These are phyloP conservation scores for Cardinalis cardinalis DNA, from an alignment of 2,113 vertebrate species.

Conservation along the genomic window DNA sequence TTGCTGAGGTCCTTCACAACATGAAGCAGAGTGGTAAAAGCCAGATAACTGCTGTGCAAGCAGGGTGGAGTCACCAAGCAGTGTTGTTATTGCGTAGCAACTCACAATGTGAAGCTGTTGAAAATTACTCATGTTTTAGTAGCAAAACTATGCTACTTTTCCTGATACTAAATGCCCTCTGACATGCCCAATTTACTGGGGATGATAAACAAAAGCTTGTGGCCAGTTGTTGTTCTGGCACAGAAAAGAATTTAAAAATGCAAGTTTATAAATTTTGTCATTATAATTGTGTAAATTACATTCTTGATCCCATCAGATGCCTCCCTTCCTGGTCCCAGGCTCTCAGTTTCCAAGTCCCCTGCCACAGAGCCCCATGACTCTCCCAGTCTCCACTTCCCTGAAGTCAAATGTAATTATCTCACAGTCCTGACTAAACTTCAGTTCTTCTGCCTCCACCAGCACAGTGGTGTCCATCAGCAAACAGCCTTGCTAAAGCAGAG, in stretches of 20 bases:
- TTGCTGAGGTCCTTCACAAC: not conserved
- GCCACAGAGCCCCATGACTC: not conserved
- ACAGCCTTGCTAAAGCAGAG: not conserved
- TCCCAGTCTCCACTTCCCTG: not conserved
- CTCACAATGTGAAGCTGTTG: not conserved
- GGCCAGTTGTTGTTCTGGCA: not conserved
- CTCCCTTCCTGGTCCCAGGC: not conserved
- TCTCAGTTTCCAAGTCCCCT: not conserved
- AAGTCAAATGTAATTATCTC: not conserved
- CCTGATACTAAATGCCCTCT: not conserved
- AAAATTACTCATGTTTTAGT: slow-evolving; percentile 12
- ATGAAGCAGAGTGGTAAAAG: not conserved
- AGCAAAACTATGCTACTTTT: not conserved
- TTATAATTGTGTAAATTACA: not conserved
- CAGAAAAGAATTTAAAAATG: not conserved
- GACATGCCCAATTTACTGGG: not conserved
- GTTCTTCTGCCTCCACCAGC: not conserved
- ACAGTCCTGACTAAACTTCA: not conserved
- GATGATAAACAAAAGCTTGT: not conserved
- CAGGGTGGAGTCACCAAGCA: not conserved
- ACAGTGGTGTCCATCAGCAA: not conserved
- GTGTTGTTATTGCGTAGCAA: not conserved
- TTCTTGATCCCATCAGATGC: not conserved
- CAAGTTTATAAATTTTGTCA: not conserved
- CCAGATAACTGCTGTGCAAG: not conserved